phyloP scores from a whole-genome alignment of 2,113 vertebrate genomes.

The Tupaia chinensis region DNA sequence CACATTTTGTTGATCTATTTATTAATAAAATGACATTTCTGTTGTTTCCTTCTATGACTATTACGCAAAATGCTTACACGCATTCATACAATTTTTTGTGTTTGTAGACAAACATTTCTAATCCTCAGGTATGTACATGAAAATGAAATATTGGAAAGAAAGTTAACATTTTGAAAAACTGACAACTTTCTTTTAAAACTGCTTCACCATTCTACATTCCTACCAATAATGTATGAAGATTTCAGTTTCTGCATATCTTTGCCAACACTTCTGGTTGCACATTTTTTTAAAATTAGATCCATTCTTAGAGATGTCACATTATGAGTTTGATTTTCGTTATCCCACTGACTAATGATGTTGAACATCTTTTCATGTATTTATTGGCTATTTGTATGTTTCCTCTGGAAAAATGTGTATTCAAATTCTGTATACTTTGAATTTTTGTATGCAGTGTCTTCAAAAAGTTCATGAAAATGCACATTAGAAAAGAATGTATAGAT shows the following conservation, averaged over 20 bases:
- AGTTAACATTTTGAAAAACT: background rate
- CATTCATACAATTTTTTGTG: background rate
- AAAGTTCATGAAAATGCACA: no score
- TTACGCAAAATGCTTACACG: background rate
- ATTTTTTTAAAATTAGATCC: background rate
- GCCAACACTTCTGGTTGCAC: background rate
- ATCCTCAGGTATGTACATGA: background rate
- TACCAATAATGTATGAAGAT: background rate
- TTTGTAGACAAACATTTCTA: background rate
- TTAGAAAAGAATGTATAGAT: no score
- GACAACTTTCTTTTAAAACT: background rate
- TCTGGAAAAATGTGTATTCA: background rate
- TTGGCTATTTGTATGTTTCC: background rate
- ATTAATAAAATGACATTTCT: background rate
- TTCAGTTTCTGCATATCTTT: background rate
- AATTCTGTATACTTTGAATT: background rate
- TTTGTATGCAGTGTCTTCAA: no score
- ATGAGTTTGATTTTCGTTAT: background rate
- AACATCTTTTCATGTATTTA: background rate
- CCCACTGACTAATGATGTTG: background rate
- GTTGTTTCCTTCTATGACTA: background rate
- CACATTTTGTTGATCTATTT: background rate
- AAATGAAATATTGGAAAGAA: background rate
- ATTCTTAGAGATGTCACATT: background rate
- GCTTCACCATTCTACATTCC: background rate